These are phyloP conservation scores for Bufo gargarizans DNA, from an alignment of 2,113 vertebrate species.

Conservation along the genomic window DNA sequence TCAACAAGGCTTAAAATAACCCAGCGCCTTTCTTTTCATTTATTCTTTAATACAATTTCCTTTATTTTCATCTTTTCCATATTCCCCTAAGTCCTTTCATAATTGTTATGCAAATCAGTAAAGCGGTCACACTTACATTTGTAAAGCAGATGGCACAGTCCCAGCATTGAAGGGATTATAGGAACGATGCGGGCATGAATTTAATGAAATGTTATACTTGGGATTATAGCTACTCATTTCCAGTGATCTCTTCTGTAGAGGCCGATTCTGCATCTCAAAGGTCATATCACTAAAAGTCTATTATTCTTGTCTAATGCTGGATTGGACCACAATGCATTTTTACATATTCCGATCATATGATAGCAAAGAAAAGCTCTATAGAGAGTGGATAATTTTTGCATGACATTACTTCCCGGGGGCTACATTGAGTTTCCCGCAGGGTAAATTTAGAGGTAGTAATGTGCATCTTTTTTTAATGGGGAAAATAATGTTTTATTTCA, in stretches of 20 bases:
- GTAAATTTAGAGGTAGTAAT: not conserved
- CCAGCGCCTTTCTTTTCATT: not conserved
- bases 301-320: slow-evolving; percentile 24
- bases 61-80: slow-evolving; percentile 6
- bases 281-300: slow-evolving; percentile 24
- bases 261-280: slow-evolving; percentile 16
- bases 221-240: slow-evolving; percentile 12
- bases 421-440: slow-evolving; percentile 30
- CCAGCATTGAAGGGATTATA: slow-evolving; percentile 23
- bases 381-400: slow-evolving; percentile 24
- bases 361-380: not conserved
- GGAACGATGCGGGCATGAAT: not conserved
- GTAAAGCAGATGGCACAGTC: slow-evolving; percentile 48
- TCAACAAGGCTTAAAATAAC: not conserved
- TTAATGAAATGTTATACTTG: slow-evolving; percentile 39
- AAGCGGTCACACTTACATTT: slow-evolving; percentile 42
- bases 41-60: not conserved
- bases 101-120: slow-evolving; percentile 38
- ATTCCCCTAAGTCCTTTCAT: not conserved
- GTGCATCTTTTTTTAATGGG: not conserved
- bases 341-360: slow-evolving; percentile 29
- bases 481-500: not conserved
- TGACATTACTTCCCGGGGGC: slow-evolving; percentile 32
- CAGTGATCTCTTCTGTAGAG: not conserved
- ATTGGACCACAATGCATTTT: slow-evolving; percentile 11